phyloP scores from a whole-genome alignment of 2,113 vertebrate species.

The Xyrauchen texanus region DNA sequence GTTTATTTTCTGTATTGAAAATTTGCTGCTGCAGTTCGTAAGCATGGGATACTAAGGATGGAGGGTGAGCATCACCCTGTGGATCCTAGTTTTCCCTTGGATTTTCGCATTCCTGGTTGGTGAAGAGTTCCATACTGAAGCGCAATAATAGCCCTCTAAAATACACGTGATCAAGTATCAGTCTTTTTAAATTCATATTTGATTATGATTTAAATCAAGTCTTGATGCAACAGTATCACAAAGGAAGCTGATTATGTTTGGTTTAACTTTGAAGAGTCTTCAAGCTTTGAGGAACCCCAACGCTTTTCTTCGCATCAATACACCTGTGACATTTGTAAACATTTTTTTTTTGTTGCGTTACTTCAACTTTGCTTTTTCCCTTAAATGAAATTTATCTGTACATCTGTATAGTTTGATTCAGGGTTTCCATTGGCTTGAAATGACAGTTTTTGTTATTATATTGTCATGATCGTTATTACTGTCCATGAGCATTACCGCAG shows the following conservation, averaged over 20 bases:
- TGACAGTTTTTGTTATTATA: slow-evolving; percentile 63
- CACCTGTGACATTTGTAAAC: slow-evolving; percentile 93
- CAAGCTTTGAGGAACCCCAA: slow-evolving; percentile 71
- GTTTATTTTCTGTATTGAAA: slow-evolving; percentile 61
- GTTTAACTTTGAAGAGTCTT: slow-evolving; percentile 79
- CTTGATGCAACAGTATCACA: slow-evolving; percentile 86
- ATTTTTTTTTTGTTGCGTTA: slow-evolving; percentile 70
- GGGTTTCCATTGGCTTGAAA: slow-evolving; percentile 73
- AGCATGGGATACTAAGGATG: slow-evolving; percentile 42
- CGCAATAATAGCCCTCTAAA: slow-evolving; percentile 59
- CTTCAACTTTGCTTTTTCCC: slow-evolving; percentile 67
- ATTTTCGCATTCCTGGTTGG: slow-evolving; percentile 60
- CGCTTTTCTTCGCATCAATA: slow-evolving; percentile 78
- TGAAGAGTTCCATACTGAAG: slow-evolving; percentile 63
- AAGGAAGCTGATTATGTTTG: slow-evolving; percentile 93
- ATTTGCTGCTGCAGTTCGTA: slow-evolving; percentile 37
- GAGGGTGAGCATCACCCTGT: slow-evolving; percentile 42
- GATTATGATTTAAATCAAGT: slow-evolving; percentile 71
- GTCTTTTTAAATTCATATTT: slow-evolving; percentile 61
- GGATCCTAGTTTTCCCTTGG: slow-evolving; percentile 44
- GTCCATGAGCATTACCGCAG: slow-evolving; percentile 67
- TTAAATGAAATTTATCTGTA: slow-evolving; percentile 83
- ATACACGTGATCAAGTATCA: slow-evolving; percentile 55
- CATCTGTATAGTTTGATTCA: slow-evolving; percentile 73
- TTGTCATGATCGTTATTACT: slow-evolving; percentile 70